phyloP scores from a whole-genome alignment of 2,888 invertebrate genomes.

The Lasioglossum malachurum region DNA sequence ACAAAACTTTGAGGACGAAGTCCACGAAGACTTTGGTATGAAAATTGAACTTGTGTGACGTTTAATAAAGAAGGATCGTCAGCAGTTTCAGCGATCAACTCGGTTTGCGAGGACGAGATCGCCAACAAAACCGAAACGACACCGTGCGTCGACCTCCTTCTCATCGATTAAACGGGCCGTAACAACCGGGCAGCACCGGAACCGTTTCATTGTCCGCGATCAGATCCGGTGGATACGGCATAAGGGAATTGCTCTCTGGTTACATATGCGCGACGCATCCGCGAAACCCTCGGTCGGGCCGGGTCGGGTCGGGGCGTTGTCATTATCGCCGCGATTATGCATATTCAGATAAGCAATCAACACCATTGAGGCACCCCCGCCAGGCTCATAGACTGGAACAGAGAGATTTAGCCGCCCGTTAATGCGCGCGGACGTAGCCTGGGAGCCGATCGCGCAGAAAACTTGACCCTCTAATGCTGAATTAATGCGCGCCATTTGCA shows the following conservation, averaged over 20 bases:
- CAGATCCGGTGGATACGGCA: slow-evolving; percentile 57
- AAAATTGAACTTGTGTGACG: not conserved
- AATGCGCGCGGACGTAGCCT: slow-evolving; percentile 10
- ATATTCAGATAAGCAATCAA: slow-evolving; percentile 75
- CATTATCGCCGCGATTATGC: slow-evolving; percentile 72
- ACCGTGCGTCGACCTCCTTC: not conserved
- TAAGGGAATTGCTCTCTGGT: slow-evolving; percentile 71
- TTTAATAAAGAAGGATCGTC: not conserved
- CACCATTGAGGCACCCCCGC: slow-evolving; percentile 66
- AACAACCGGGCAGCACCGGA: slow-evolving; percentile 40
- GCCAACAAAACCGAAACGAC: slow-evolving; percentile 4
- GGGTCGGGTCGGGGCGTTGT: slow-evolving; percentile 47
- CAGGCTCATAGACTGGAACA: slow-evolving; percentile 60
- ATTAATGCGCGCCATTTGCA: slow-evolving; percentile 43
- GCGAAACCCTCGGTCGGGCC: not conserved
- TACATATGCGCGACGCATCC: slow-evolving; percentile 69
- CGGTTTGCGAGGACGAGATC: not conserved
- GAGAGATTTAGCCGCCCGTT: slow-evolving; percentile 43
- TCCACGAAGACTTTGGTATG: not conserved
- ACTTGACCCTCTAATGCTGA: slow-evolving; percentile 36
- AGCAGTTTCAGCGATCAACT: too few relatives aligned
- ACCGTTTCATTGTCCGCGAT: slow-evolving; percentile 66
- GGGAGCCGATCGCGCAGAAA: slow-evolving; percentile 22
- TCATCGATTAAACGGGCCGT: slow-evolving; percentile 48
- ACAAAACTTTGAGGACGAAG: not conserved